Evolutionary conservation across 1,140 invertebrate species (phyloP), one percentile per base, ranked within the genome.

Genomic region (Aphelenchoides besseyi): DNA sequence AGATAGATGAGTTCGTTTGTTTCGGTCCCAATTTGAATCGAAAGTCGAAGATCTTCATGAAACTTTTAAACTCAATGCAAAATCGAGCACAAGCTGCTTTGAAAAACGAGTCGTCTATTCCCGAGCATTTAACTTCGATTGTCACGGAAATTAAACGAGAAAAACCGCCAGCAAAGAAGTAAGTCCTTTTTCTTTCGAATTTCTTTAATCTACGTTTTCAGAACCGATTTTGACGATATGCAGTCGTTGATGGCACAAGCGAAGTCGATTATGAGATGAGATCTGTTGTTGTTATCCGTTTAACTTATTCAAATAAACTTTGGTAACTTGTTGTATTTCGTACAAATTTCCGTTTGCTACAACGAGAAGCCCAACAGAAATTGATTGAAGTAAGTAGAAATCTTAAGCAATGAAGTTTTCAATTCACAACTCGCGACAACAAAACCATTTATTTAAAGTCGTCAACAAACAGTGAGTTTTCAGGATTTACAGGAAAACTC

Each of bases 211-310:
- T 48, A 23, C 23, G 55, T 59, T 5, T 59, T 8, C 55, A 18
- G 18, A n/a, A n/a, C n/a, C 5, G 18, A 18, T 23, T 5, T 23
- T 33, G 32, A 59, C 5, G 55, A 59, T 23, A 59, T 59, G 5
- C 26, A 28, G 12, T 5, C 55, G 5, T 33, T 59, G 55, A 8
- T 59, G 55, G 55, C 55, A 28, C 55, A 59, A 18, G 5, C 55
- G 5, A 59, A 59, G 18, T 59, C 55, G 5, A 59, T 59, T 33
- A 5, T 59, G 5, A 59, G 23, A 33, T 59, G 41, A 48, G n/a
- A n/a, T n/a, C n/a, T n/a, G n/a, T n/a, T n/a, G n/a, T n/a, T n/a
- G n/a, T n/a, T n/a, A n/a, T n/a, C n/a, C n/a, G n/a, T n/a, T n/a
- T n/a, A n/a, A n/a, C n/a, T n/a, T n/a, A n/a, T n/a, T n/a, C n/a